Base-by-base conservation (phyloP, 2,113 vertebrate species). In the Prinia subflava region DNA sequence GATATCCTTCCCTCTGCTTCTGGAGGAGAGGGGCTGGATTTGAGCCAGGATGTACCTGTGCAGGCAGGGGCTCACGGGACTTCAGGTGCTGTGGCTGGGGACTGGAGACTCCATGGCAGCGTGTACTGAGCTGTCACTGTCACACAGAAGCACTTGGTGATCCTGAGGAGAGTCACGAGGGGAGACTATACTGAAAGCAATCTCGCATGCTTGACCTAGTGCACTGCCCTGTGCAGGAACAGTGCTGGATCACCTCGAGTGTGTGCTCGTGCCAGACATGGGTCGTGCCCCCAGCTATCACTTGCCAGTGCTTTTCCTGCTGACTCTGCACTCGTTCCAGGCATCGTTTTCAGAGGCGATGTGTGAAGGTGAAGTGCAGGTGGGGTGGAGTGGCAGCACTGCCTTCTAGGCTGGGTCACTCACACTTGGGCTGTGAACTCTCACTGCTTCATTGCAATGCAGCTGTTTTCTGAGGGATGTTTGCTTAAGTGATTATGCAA, bases 41-140 rank as follows among this genome's bases (percentile, higher is more conserved):
- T n/a, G 53, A 83, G 56, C 35, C 56, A 37, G 68, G 56, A 3
- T 52, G 50, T 83, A 8, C 44, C 83, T 39, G 27, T 15, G 37
- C 16, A 12, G 30, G 18, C 31, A 75, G 89, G 37, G 68, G 24
- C 44, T 8, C 3, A 1, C 0, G 0, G 64, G 39, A 13, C 30
- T 25, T 24, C 10, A 13, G 60, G 60, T 37, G 39, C 3, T 46
- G 35, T 64, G 15, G 19, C 46, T 37, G 73, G 35, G 65, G 9
- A 4, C 55, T 47, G n/a, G 49, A 28, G 50, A 5, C 7, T 18
- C 31, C 1, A 1, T 21, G 52, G 35, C 33, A 33, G 33, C 11
- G 57, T 56, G 62, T 35, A 1, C 67, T 64, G 79, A 53, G 86
- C 64, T 57, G 55, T 15, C 30, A 10, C 18, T 39, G 42, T 74